phyloP scores from a whole-genome alignment of 1,140 invertebrate species.

The Trichonephila clavipes region DNA sequence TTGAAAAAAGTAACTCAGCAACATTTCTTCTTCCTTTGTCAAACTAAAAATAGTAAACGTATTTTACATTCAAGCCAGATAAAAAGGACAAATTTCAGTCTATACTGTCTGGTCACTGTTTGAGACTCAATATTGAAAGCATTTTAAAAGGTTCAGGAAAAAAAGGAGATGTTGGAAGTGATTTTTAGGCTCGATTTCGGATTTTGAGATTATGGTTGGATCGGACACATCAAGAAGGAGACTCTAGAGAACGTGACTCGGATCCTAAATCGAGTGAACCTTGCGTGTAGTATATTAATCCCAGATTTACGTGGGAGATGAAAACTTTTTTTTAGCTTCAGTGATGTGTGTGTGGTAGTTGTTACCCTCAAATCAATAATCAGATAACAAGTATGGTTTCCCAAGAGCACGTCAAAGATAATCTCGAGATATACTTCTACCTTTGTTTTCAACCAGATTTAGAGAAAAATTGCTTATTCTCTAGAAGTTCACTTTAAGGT shows the following conservation, averaged over 20 bases:
- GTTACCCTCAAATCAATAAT: slow-evolving; percentile 1
- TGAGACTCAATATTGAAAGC: slow-evolving; percentile 4
- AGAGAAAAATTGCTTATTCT: no score
- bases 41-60: slow-evolving; percentile 37
- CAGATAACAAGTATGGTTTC: slow-evolving; percentile 1
- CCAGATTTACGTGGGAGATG: slow-evolving; percentile 21
- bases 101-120: slow-evolving; percentile 14
- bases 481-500: no score
- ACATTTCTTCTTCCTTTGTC: background rate
- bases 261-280: background rate
- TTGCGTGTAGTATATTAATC: slow-evolving; percentile 34
- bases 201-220: slow-evolving; percentile 51
- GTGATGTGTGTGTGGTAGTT: background rate
- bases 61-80: slow-evolving; percentile 24
- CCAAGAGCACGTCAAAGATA: background rate
- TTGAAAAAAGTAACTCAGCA: slow-evolving; percentile 10
- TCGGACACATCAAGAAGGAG: slow-evolving; percentile 21
- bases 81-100: slow-evolving; percentile 40
- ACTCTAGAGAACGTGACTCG: slow-evolving; percentile 39
- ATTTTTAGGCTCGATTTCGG: slow-evolving; percentile 57
- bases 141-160: slow-evolving; percentile 48
- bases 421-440: background rate
- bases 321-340: background rate
- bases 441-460: background rate
- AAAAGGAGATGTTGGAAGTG: slow-evolving; percentile 22